These are phyloP conservation scores for Sarcophaga rosellei DNA, from an alignment of 2,888 invertebrate species.

Conservation along the genomic window DNA sequence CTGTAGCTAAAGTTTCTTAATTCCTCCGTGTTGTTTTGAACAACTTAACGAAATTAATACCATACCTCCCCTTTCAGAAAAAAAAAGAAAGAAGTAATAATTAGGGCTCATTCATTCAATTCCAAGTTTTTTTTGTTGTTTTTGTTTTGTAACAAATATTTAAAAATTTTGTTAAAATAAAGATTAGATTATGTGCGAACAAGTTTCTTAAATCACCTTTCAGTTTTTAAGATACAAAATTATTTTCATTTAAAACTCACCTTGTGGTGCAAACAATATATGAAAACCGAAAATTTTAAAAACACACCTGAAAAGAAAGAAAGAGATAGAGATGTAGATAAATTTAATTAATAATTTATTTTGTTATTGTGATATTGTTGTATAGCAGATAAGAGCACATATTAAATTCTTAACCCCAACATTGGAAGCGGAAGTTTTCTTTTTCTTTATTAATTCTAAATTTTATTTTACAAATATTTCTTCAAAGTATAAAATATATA, in stretches of 20 bases:
- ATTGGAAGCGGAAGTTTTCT: not conserved
- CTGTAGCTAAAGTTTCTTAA: not conserved
- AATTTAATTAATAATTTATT: slow-evolving; percentile 53
- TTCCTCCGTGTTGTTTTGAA: not conserved
- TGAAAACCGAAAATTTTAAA: not conserved
- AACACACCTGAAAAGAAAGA: slow-evolving; percentile 61
- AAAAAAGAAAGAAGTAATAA: slow-evolving; percentile 42
- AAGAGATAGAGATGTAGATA: slow-evolving; percentile 26
- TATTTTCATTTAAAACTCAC: slow-evolving; percentile 24
- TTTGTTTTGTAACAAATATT: not conserved
- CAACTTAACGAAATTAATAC: slow-evolving; percentile 17
- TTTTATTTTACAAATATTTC: not conserved
- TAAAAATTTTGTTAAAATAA: slow-evolving; percentile 57
- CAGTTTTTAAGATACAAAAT: not conserved
- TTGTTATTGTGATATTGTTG: not conserved
- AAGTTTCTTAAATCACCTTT: slow-evolving; percentile 15
- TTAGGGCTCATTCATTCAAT: slow-evolving; percentile 54
- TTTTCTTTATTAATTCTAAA: not conserved
- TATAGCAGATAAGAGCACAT: not conserved
- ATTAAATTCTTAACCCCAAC: not conserved
- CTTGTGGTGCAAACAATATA: not conserved
- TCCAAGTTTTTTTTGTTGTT: not conserved
- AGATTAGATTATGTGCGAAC: slow-evolving; percentile 65
- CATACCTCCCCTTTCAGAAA: not conserved
- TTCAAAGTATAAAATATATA: not conserved